A percentile compares a stretch with the other conserved stretches of the same genome.
These are phyloP conservation scores for Equus przewalskii DNA, from an alignment of 2,113 vertebrate genomes.

Conservation along the genomic window DNA sequence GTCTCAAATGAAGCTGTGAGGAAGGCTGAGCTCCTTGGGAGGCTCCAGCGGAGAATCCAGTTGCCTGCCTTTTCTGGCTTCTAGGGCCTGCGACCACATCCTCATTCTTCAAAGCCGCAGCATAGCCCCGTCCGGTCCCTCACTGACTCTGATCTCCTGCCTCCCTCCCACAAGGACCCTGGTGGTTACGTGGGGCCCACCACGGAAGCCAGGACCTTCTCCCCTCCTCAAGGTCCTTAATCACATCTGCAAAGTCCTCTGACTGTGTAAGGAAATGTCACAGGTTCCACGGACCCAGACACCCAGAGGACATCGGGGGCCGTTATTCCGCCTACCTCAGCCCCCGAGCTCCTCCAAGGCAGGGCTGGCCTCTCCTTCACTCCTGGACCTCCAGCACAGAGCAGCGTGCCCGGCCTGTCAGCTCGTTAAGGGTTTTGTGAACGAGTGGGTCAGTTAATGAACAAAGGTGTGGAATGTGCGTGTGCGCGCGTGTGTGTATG, in stretches of 20 bases:
- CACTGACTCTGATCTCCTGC: not conserved
- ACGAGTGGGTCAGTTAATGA: not conserved
- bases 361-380: not conserved
- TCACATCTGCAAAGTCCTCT: not conserved
- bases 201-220: not conserved
- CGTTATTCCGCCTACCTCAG: not conserved
- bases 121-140: accelerated
- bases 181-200: not conserved
- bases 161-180: not conserved
- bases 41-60: not conserved
- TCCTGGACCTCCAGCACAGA: not conserved
- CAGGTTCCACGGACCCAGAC: not conserved
- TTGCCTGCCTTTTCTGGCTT: not conserved
- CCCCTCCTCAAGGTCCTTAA: not conserved
- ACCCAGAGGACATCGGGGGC: too few relatives aligned
- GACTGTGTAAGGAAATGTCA: not conserved
- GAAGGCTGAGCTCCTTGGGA: not conserved
- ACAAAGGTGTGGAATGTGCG: too few relatives aligned
- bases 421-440: not conserved
- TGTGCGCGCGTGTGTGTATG: not conserved
- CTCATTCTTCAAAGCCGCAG: not conserved
- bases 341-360: not conserved
- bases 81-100: not conserved
- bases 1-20: not conserved
- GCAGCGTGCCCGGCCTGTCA: accelerated